phyloP scores from a whole-genome alignment of 2,113 vertebrate genomes.

The Podarcis muralis region DNA sequence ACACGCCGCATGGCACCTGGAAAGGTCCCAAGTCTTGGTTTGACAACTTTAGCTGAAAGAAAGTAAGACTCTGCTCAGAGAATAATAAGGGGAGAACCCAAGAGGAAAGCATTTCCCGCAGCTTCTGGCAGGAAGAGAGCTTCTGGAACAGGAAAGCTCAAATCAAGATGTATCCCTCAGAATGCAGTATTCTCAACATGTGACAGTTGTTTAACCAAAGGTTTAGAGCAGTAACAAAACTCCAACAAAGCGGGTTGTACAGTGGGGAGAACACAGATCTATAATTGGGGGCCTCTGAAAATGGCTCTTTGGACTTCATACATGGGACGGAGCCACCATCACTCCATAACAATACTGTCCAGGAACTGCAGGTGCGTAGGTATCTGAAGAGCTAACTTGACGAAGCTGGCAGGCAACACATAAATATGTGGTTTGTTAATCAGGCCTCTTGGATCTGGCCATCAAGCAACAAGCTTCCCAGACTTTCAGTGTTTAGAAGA shows the following conservation, averaged over 20 bases:
- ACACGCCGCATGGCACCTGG: constrained; percentile 14
- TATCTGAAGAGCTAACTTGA: background rate
- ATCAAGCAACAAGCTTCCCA: background rate
- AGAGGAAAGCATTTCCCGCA: constrained; percentile 15
- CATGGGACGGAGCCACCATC: fast-evolving
- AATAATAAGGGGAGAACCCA: constrained; percentile 17
- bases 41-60: constrained; percentile 12
- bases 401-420: background rate
- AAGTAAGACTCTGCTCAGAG: background rate
- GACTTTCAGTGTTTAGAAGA: constrained; percentile 1
- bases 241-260: background rate
- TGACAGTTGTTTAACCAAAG: background rate
- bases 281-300: background rate
- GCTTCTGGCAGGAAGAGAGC: constrained; percentile 19
- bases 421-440: background rate
- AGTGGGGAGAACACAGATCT: background rate
- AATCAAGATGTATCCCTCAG: constrained; percentile 21
- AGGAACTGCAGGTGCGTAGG: background rate
- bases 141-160: background rate
- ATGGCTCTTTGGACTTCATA: constrained; percentile 1
- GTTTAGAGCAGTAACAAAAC: constrained; percentile 4
- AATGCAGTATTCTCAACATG: background rate
- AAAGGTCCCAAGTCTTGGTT: background rate
- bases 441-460: background rate
- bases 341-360: fast-evolving